phyloP scores from a whole-genome alignment of 2,113 vertebrate genomes.

The Anarhynchus alexandrinus region DNA sequence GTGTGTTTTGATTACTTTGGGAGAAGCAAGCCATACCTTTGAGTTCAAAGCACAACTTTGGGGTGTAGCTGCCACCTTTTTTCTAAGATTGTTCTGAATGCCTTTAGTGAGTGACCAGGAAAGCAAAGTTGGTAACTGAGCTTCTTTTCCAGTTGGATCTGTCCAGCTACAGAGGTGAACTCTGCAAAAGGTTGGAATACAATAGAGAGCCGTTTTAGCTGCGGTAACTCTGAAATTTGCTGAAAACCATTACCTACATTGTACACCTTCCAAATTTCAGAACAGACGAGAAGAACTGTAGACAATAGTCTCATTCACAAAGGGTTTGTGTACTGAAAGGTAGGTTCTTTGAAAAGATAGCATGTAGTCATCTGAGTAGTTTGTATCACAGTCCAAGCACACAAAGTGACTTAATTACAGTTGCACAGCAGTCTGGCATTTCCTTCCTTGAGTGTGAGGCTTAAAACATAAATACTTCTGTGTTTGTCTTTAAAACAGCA shows the following conservation, averaged over 20 bases:
- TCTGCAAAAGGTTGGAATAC: not conserved
- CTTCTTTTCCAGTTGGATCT: not conserved
- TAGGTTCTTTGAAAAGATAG: not conserved
- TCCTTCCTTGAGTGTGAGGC: not conserved
- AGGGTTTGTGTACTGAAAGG: not conserved
- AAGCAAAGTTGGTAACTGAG: not conserved
- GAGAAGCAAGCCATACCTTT: not conserved
- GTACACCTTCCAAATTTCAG: slow-evolving; percentile 6
- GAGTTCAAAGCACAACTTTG: not conserved
- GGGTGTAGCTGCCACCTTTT: not conserved
- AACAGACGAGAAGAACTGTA: not conserved
- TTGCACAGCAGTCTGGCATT: not conserved
- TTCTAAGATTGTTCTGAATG: not conserved
- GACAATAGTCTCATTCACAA: slow-evolving; percentile 14
- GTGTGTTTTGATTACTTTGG: not conserved
- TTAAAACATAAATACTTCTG: not conserved
- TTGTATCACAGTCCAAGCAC: not conserved
- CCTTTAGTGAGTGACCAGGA: not conserved
- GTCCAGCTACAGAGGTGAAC: not conserved
- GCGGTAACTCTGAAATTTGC: not conserved
- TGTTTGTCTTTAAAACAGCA: not conserved
- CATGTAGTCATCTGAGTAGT: not conserved
- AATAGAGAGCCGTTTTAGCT: not conserved
- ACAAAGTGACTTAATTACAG: not conserved
- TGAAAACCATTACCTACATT: not conserved